Evolutionary conservation across 2,113 vertebrate genomes (phyloP).

Genomic region (Amphilophus citrinellus): DNA sequence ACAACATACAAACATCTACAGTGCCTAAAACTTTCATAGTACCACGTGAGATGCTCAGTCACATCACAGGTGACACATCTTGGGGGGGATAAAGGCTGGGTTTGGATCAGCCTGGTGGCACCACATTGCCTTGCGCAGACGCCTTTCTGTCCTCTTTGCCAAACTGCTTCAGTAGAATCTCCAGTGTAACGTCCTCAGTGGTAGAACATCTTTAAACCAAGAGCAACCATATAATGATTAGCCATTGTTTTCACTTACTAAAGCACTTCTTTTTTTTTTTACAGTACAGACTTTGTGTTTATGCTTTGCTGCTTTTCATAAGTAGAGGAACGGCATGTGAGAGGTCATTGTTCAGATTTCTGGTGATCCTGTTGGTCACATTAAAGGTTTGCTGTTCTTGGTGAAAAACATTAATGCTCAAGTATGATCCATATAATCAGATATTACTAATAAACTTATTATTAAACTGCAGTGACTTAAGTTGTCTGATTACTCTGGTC

Average conservation of each 20-base stretch:
- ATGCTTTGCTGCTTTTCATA: slow-evolving; percentile 43
- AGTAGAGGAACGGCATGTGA: background rate
- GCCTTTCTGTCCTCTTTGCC: slow-evolving; percentile 59
- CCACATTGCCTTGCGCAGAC: slow-evolving; percentile 51
- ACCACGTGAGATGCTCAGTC: background rate
- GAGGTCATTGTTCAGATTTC: background rate
- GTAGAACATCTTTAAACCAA: slow-evolving; percentile 6
- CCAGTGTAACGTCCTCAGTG: background rate
- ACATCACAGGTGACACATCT: background rate
- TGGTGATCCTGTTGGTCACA: background rate
- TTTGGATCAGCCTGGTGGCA: slow-evolving; percentile 11
- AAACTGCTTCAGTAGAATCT: slow-evolving; percentile 28
- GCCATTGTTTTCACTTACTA: background rate
- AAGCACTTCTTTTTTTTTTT: background rate
- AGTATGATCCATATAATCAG: slow-evolving; percentile 1
- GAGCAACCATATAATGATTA: background rate
- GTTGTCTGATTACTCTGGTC: background rate
- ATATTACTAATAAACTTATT: slow-evolving; percentile 42
- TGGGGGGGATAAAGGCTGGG: background rate
- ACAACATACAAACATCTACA: background rate
- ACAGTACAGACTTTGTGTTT: background rate
- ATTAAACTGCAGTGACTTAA: background rate
- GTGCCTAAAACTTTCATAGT: background rate
- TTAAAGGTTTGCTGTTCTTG: background rate
- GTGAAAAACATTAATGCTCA: background rate